Base-by-base conservation (phyloP, 2,113 vertebrate species). In the Ameiurus melas region DNA sequence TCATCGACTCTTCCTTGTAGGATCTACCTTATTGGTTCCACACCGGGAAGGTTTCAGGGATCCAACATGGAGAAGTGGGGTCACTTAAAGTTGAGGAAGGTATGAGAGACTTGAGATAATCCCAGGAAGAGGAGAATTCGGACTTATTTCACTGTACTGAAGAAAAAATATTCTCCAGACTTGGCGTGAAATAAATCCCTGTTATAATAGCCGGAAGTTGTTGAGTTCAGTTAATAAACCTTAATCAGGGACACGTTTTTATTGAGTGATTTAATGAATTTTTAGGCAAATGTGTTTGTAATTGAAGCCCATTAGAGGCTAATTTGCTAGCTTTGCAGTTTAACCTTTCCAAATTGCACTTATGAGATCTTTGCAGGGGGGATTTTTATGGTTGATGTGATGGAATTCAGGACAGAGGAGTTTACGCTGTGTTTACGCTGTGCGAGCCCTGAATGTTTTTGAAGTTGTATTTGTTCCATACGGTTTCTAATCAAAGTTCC, bases 51-150 rank as follows among this genome's bases (percentile, higher is more conserved):
- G 84, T 98, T 96, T 85, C 96, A 96, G 88, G 97, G 97, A 47
- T 88, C 91, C 85, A 95, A 97, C 51, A 99, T 97, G 95, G 97
- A 99, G 86, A 97, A 97, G 5, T 99, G 98, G 98, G 98, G 98
- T 78, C 98, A 99, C 91, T 95, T 99, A 91, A 96, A 95, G 88
- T 95, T 99, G 83, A 96, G 97, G 91, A 99, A 99, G 97, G 98
- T 99, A 94, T 0, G 66, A n/a, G 47, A 64, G 8, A 83, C 10
- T 30, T 36, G 25, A 77, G 4, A 27, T 39, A 10, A 33, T 75
- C 71, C 2, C 36, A 22, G 7, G 19, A 73, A 30, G 30, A 71
- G 30, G 14, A 71, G 5, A 71, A 71, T 71, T 64, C 64, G 13
- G 64, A 66, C 27, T 66, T 27, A 4, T 10, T n/a, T 66, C 64